phyloP scores from a whole-genome alignment of 2,113 vertebrate genomes.

The Xyrauchen texanus region DNA sequence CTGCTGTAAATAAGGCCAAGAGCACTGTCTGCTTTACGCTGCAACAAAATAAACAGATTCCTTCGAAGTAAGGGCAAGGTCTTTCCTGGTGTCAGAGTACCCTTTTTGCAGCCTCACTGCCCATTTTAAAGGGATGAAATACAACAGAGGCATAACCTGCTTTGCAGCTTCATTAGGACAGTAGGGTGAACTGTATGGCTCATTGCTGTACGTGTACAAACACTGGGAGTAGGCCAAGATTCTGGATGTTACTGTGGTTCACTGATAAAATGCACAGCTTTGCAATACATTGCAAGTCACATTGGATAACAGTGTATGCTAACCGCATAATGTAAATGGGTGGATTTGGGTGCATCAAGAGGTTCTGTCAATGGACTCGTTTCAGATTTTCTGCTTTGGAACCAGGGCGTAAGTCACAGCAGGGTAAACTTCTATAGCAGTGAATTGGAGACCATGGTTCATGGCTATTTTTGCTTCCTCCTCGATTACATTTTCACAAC shows the following conservation, averaged over 20 bases:
- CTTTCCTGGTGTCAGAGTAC: not conserved
- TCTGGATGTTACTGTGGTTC: not conserved
- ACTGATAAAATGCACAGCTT: not conserved
- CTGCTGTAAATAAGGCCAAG: constrained; percentile 9
- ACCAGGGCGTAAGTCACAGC: too few relatives aligned
- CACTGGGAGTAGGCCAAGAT: constrained; percentile 1
- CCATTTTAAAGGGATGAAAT: constrained; percentile 18
- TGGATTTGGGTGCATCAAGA: too few relatives aligned
- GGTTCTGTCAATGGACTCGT: not conserved
- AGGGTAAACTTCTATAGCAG: too few relatives aligned
- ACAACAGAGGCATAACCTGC: constrained; percentile 45
- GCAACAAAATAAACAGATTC: not conserved
- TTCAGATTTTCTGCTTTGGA: too few relatives aligned
- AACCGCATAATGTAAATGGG: too few relatives aligned
- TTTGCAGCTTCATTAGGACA: constrained; percentile 34
- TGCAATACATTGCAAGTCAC: too few relatives aligned
- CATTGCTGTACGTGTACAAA: constrained; percentile 32
- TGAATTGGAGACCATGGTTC: too few relatives aligned
- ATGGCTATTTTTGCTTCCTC: too few relatives aligned
- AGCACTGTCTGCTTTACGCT: not conserved
- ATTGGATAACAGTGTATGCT: too few relatives aligned
- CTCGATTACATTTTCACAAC: too few relatives aligned
- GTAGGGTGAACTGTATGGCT: not conserved
- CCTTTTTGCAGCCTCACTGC: constrained; percentile 25
- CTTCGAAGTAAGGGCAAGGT: not conserved